Conservation (phyloP, 1,140 invertebrate genomes). For the Drosophila murphyi region DNA sequence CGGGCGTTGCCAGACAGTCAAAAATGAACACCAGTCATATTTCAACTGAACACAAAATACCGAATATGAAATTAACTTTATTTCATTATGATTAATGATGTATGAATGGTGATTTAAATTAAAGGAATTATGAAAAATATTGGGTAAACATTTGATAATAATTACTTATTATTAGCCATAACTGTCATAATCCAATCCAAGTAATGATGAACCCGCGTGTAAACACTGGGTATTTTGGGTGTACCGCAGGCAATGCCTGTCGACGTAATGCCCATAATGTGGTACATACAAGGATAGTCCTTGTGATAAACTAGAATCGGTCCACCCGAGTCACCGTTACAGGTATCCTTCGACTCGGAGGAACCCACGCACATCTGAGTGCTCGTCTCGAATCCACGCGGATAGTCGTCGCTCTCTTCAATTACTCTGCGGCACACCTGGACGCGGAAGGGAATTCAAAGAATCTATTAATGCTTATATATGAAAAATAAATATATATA, state of each 20-base stretch:
- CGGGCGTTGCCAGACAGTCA: conserved; percentile 23
- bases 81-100: no score
- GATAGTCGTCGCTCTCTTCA: conserved; percentile 70
- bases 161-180: conserved; percentile 15
- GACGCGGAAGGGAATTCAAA: not conserved
- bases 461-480: not conserved
- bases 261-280: conserved; percentile 74
- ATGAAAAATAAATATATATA: conserved; percentile 27
- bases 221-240: conserved; percentile 68
- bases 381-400: conserved; percentile 84
- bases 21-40: not conserved
- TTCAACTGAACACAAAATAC: not conserved
- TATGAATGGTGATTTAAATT: no score
- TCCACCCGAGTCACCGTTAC: conserved; percentile 79
- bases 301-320: conserved; percentile 68
- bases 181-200: conserved; percentile 67
- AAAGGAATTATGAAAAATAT: no score
- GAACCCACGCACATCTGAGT: conserved; percentile 89
- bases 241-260: conserved; percentile 65
- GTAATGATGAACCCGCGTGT: conserved; percentile 72
- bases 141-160: not conserved
- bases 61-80: no score
- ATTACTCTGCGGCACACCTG: conserved; percentile 73
- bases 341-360: conserved; percentile 84
- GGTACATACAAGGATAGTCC: conserved; percentile 71